Base-by-base conservation (phyloP, 2,797 vertebrate genomes). In the Scolopax rusticola region DNA sequence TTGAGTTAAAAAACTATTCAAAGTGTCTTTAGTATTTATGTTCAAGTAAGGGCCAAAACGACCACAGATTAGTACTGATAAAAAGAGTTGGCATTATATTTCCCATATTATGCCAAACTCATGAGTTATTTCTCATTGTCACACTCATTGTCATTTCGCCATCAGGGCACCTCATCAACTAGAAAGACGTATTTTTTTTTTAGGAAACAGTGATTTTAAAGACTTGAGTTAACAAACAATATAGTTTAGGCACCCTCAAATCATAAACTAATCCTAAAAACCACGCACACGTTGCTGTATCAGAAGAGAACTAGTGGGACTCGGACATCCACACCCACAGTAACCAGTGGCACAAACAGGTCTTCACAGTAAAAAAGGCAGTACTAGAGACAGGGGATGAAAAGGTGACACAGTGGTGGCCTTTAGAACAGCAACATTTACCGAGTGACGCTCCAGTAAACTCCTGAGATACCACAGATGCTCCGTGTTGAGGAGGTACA, bases 1-100 rank as follows among this genome's bases (percentile, higher is more conserved):
- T 50, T 78, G 74, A 94, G 78, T 97, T 90, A 87, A 96, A 95
- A 96, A 96, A 76, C 84, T 96, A 88, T 93, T 92, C 65, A 84
- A 97, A 93, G 67, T 89, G 84, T 95, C 86, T 94, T 93, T 82
- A 96, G 91, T 89, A 95, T 64, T 93, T 95, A 71, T 24, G 70
- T 96, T 95, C 85, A 95, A 95, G 92, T 95, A 81, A 93, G 68
- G 94, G 95, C 67, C 93, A 87, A 38, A 90, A 92, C 0, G 88
- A 79, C 95, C 93, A 88, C 40, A 93, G 83, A 83, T 94, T 89
- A 97, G 93, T 84, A 84, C 68, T 63, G 70, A 89, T 84, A 93
- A 93, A 87, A 97, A 94, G 47, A 90, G 71, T 24, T 91, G 90
- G 87, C 61, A 71, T 63, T 92, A 9, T 67, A 80, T 63, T 92